Evolutionary conservation across 2,888 invertebrate genomes (phyloP).

Genomic region (Hirtodrosophila cameraria): DNA sequence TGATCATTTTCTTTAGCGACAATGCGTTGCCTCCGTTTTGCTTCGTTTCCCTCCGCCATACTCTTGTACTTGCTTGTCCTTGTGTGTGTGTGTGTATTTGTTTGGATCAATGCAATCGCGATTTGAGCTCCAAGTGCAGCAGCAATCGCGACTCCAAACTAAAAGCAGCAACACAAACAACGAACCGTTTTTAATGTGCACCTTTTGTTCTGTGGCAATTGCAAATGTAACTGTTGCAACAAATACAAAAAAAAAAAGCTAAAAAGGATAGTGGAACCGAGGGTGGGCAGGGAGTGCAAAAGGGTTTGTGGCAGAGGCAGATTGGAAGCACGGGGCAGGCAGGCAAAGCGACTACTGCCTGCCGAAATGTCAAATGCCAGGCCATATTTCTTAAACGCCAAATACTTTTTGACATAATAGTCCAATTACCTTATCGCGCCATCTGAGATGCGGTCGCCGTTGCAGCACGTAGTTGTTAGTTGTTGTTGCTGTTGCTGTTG

Average conservation of each 20-base stretch:
- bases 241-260: background rate
- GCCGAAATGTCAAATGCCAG: slow-evolving; percentile 82
- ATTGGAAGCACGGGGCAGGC: background rate
- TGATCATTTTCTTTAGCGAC: slow-evolving; percentile 61
- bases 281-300: background rate
- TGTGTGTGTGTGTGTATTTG: slow-evolving; percentile 4
- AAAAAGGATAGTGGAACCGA: background rate
- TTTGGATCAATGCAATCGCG: slow-evolving; percentile 54
- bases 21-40: slow-evolving; percentile 45
- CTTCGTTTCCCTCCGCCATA: background rate
- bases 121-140: slow-evolving; percentile 23
- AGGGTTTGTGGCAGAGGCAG: slow-evolving; percentile 14
- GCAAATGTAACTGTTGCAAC: slow-evolving; percentile 55
- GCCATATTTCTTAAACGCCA: slow-evolving; percentile 83
- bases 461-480: slow-evolving; percentile 55
- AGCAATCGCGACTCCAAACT: slow-evolving; percentile 16
- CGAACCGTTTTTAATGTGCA: slow-evolving; percentile 70
- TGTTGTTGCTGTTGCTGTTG: slow-evolving; percentile 36
- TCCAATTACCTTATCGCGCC: slow-evolving; percentile 84
- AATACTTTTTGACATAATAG: slow-evolving; percentile 84
- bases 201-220: slow-evolving; percentile 77
- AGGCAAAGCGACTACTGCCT: slow-evolving; percentile 51
- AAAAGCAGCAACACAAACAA: slow-evolving; percentile 24
- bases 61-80: background rate
- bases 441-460: slow-evolving; percentile 79